phyloP scores from a whole-genome alignment of 2,113 vertebrate genomes.

The Charadrius vociferus region DNA sequence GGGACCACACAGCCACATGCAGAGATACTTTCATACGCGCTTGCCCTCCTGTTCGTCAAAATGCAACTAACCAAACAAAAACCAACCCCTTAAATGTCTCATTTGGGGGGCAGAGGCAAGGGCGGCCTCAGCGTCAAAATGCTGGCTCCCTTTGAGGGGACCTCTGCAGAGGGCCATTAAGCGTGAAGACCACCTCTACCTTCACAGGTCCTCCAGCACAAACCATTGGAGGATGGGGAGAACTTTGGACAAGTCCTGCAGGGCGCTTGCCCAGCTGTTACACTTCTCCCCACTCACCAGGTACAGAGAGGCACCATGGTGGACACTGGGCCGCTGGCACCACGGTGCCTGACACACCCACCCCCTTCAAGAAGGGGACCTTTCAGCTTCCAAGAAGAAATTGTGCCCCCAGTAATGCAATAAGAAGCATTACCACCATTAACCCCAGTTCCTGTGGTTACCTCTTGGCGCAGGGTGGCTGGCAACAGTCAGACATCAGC shows the following conservation, averaged over 20 bases:
- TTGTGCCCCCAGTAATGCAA: background rate
- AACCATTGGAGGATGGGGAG: background rate
- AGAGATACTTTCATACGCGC: background rate
- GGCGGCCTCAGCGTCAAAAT: background rate
- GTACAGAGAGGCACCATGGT: rapidly evolving
- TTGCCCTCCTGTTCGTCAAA: background rate
- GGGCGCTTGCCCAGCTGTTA: rapidly evolving
- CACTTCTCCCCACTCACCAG: background rate
- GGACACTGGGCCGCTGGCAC: background rate
- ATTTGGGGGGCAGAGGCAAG: background rate
- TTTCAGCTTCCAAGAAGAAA: background rate
- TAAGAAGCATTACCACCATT: background rate
- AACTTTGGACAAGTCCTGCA: background rate
- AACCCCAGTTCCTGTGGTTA: background rate
- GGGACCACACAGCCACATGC: rapidly evolving
- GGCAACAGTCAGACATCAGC: background rate
- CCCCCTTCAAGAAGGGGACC: background rate
- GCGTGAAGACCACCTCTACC: background rate
- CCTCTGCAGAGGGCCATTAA: background rate
- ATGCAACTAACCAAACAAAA: background rate
- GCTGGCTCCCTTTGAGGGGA: background rate
- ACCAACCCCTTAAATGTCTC: background rate
- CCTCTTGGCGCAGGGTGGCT: background rate
- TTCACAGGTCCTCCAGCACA: background rate
- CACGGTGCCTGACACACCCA: background rate